These are phyloP conservation scores for Pachydiplax longipennis DNA, from an alignment of 2,888 invertebrate species.

Conservation along the genomic window DNA sequence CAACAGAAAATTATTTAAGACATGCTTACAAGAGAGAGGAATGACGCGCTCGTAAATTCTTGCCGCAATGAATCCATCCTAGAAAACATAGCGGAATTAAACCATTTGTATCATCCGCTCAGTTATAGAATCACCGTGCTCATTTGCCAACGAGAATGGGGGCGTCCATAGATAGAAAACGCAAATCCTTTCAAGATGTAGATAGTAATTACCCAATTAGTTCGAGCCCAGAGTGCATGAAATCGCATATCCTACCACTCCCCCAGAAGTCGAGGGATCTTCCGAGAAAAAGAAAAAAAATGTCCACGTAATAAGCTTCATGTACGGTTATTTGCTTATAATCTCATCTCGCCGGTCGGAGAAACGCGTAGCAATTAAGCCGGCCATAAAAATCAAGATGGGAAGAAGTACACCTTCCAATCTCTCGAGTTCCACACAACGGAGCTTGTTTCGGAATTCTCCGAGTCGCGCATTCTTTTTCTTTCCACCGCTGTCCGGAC, in stretches of 20 bases:
- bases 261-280: neutral
- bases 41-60: neutral
- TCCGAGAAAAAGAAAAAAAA: neutral
- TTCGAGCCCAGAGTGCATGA: neutral
- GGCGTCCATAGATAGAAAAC: neutral
- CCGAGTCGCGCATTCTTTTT: neutral
- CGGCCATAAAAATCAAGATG: neutral
- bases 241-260: neutral
- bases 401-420: neutral
- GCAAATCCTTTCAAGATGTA: neutral
- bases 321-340: neutral
- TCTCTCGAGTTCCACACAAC: neutral
- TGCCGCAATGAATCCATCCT: neutral
- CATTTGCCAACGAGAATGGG: neutral
- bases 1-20: neutral
- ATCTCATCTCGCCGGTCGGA: neutral
- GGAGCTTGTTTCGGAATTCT: neutral
- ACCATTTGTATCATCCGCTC: neutral
- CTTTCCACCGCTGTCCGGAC: neutral
- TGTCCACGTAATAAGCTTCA: neutral
- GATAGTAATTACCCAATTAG: neutral
- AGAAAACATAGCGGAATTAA: neutral
- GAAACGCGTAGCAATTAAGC: neutral
- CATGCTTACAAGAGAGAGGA: neutral
- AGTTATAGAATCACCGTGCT: neutral